These are phyloP conservation scores for Bergia puertoricense DNA, from an alignment of 92 coral and sea anemone species.

Conservation along the genomic window DNA sequence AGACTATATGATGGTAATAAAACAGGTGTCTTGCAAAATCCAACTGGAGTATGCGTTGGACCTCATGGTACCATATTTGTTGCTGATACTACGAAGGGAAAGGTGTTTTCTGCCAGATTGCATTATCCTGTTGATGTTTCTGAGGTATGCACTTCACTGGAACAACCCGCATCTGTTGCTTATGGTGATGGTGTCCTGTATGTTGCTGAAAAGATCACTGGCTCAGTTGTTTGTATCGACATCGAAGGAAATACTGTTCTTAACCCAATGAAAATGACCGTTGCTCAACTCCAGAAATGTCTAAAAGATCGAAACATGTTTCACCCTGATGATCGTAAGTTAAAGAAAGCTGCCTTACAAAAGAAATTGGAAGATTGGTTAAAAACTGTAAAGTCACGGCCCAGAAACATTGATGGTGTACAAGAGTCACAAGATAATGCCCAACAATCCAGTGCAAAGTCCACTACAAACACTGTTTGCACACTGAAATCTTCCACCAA, in stretches of 20 bases:
- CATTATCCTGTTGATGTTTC: slow-evolving; percentile 44
- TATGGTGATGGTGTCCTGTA: slow-evolving; percentile 40
- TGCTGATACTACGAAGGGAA: slow-evolving; percentile 47
- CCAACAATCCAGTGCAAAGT: slow-evolving; percentile 44
- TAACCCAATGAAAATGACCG: slow-evolving; percentile 48
- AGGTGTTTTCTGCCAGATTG: slow-evolving; percentile 45
- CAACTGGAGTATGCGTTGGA: slow-evolving; percentile 39
- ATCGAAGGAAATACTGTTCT: slow-evolving; percentile 40
- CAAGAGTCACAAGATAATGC: slow-evolving; percentile 36
- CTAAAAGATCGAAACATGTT: slow-evolving; percentile 44
- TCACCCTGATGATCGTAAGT: slow-evolving; percentile 42
- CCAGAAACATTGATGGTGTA: slow-evolving; percentile 31
- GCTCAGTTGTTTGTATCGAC: slow-evolving; percentile 37
- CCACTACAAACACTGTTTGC: slow-evolving; percentile 46
- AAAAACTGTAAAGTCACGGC: slow-evolving; percentile 43
- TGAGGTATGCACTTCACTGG: slow-evolving; percentile 38
- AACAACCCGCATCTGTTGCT: slow-evolving; percentile 30
- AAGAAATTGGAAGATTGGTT: slow-evolving; percentile 47
- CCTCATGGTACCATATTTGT: slow-evolving; percentile 43
- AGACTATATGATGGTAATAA: slow-evolving; percentile 41
- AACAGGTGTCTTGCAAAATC: slow-evolving; percentile 41
- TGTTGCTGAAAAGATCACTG: slow-evolving; percentile 39
- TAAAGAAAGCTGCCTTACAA: slow-evolving; percentile 46
- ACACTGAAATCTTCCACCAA: slow-evolving; percentile 47
- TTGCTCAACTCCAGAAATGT: slow-evolving; percentile 36